Evolutionary conservation across 2,113 vertebrate species (phyloP).

Genomic region (Axis porcinus): DNA sequence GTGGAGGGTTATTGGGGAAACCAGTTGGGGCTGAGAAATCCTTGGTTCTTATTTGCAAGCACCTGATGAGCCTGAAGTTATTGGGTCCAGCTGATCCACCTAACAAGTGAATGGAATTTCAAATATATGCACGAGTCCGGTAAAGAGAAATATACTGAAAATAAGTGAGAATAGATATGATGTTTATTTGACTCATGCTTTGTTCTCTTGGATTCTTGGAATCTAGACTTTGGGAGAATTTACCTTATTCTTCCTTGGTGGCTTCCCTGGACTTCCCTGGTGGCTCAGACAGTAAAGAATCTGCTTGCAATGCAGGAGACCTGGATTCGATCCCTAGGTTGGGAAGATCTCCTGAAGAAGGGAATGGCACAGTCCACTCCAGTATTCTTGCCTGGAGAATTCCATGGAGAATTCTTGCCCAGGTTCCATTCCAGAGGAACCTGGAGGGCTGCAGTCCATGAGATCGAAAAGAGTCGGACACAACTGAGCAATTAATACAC

Average conservation of each 20-base stretch:
- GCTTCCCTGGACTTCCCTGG: not conserved
- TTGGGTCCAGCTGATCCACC: not conserved
- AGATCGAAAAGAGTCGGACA: not conserved
- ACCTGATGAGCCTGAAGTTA: not conserved
- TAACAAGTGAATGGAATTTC: not conserved
- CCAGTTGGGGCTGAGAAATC: not conserved
- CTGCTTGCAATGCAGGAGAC: not conserved
- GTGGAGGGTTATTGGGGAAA: not conserved
- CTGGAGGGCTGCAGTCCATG: not conserved
- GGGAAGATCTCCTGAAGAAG: not conserved
- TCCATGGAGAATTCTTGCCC: not conserved
- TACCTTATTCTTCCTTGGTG: not conserved
- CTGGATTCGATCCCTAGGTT: not conserved
- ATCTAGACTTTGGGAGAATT: slow-evolving; percentile 6
- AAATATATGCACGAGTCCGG: not conserved
- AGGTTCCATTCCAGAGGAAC: not conserved
- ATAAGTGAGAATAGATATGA: not conserved
- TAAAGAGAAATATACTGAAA: not conserved
- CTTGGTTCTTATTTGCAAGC: slow-evolving; percentile 2
- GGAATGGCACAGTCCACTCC: not conserved
- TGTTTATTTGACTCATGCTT: not conserved
- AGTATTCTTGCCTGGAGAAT: not conserved
- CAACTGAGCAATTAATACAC: not conserved
- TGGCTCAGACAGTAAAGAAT: not conserved
- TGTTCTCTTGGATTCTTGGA: not conserved